Evolutionary conservation across 2,797 vertebrate genomes (phyloP).

Genomic region (Natrix natrix): DNA sequence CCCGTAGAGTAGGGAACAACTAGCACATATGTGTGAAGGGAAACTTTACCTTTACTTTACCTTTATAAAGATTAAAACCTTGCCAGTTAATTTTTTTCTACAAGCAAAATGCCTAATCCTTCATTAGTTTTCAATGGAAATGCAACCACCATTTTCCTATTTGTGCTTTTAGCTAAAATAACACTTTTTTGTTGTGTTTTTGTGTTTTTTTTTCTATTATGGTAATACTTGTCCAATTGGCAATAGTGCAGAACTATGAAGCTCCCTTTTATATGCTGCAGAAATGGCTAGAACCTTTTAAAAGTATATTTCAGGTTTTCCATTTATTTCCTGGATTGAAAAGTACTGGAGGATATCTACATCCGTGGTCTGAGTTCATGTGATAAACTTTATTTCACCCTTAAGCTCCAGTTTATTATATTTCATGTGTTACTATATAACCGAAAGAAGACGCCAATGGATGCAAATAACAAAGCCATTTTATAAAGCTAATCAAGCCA

Average conservation of each 20-base stretch:
- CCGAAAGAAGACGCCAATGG: neutral
- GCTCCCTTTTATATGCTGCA: neutral
- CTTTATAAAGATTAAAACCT: neutral
- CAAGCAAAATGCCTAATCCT: neutral
- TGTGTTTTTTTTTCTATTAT: neutral
- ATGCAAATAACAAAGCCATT: conserved; percentile 10
- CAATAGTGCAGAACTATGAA: neutral
- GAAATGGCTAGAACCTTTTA: neutral
- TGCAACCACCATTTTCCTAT: neutral
- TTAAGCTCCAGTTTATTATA: neutral
- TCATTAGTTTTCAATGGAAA: neutral
- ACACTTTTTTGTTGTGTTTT: neutral
- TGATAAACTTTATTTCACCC: neutral
- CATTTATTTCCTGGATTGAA: neutral
- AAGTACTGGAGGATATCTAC: neutral
- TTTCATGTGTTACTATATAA: neutral
- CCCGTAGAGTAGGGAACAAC: too few species aligned
- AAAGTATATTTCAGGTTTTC: neutral
- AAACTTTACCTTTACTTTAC: too few species aligned
- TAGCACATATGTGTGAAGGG: too few species aligned
- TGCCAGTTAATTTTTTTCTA: neutral
- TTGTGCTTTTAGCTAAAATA: neutral
- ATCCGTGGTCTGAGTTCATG: neutral
- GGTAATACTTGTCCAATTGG: neutral
- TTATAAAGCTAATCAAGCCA: conserved; percentile 22